Evolutionary conservation across 2,113 vertebrate genomes (phyloP).

Genomic region (Physeter macrocephalus): DNA sequence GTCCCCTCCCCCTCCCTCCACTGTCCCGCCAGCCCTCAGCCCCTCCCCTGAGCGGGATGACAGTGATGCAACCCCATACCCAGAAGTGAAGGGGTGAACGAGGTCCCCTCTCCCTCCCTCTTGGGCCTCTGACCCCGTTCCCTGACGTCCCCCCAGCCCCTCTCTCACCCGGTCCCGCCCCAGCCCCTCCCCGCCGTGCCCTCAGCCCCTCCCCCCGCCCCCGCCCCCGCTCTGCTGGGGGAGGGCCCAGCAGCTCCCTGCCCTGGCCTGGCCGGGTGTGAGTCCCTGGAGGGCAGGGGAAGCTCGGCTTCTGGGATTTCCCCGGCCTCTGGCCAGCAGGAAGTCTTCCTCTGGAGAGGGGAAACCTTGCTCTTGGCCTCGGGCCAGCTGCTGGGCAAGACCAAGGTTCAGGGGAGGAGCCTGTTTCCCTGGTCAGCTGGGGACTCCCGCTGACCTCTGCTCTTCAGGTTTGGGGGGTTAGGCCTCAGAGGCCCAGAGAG

Average conservation of each 20-base stretch:
- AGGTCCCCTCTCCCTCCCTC: neutral
- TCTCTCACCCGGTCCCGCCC: no score
- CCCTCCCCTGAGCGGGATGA: neutral
- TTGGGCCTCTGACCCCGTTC: neutral
- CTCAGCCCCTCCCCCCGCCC: no score
- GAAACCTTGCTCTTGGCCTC: conserved; percentile 33
- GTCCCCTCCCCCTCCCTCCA: neutral
- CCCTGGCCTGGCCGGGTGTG: neutral
- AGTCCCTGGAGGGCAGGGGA: neutral
- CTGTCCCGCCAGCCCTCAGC: no score
- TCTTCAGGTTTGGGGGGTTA: neutral
- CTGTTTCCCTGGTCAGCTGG: conserved; percentile 22
- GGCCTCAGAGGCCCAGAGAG: neutral
- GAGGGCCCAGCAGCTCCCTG: neutral
- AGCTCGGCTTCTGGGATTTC: conserved; percentile 44
- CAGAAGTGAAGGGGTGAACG: neutral
- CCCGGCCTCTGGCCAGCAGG: conserved; percentile 38
- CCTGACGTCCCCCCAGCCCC: neutral
- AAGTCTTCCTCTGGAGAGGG: conserved; percentile 34
- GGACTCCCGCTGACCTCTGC: conserved; percentile 9
- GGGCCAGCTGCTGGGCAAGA: conserved; percentile 32
- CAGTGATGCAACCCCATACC: neutral
- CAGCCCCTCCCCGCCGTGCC: neutral
- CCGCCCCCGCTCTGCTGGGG: neutral
- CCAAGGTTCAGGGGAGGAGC: conserved; percentile 56